Evolutionary conservation across 2,113 vertebrate genomes (phyloP).

Genomic region (Gadus chalcogrammus): DNA sequence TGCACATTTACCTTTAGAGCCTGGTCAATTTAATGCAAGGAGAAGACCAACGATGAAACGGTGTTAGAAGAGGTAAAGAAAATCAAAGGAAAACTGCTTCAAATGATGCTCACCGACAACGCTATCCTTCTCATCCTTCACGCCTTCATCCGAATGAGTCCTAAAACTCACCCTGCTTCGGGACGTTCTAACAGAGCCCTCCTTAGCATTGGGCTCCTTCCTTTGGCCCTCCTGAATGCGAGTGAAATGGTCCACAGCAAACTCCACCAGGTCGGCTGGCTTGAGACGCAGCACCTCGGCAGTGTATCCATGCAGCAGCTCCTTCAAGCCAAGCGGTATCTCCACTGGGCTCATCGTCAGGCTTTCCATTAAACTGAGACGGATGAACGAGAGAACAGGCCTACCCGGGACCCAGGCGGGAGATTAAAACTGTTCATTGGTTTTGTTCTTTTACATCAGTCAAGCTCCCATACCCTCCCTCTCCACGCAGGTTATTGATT

Average conservation of each 20-base stretch:
- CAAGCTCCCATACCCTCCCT: conserved; percentile 13
- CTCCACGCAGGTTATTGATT: conserved; percentile 47
- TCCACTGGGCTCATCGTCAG: conserved; percentile 74
- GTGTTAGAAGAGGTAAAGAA: no score
- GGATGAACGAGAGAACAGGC: no score
- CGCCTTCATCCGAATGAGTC: conserved; percentile 22
- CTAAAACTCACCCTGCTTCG: conserved; percentile 53
- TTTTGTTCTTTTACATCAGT: background rate
- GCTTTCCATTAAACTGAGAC: background rate
- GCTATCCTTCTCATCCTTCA: conserved; percentile 40
- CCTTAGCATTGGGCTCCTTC: conserved; percentile 33
- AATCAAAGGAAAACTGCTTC: background rate
- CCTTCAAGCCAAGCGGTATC: conserved; percentile 84
- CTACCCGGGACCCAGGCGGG: no score
- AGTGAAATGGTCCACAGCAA: conserved; percentile 85
- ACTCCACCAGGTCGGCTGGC: conserved; percentile 82
- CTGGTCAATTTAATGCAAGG: no score
- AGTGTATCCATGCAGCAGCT: conserved; percentile 87
- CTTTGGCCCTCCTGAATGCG: conserved; percentile 68
- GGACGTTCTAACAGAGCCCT: conserved; percentile 8
- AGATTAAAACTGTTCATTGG: no score
- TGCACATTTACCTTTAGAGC: no score
- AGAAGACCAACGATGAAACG: no score
- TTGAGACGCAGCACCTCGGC: conserved; percentile 85
- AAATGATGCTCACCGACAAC: conserved; percentile 49